Conservation (phyloP, 2,797 vertebrate species). For the Phalanger gymnotis region DNA sequence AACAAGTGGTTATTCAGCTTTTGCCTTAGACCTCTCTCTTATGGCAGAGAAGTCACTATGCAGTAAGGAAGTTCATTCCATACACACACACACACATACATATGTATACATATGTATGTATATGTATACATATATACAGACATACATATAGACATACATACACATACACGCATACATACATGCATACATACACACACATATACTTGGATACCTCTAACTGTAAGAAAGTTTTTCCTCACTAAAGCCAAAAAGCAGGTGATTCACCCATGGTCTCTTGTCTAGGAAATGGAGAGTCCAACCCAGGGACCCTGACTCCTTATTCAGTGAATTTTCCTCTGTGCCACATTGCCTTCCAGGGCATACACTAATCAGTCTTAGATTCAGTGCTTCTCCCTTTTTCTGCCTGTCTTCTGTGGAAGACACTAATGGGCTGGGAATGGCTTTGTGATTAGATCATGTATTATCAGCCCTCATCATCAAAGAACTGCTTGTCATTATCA, state of each 20-base stretch:
- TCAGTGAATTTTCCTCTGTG: neutral
- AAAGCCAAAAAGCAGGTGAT: neutral
- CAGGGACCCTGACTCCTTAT: neutral
- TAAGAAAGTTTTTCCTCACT: neutral
- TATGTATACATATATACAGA: no score
- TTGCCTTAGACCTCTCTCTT: neutral
- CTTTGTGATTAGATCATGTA: neutral
- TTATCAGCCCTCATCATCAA: neutral
- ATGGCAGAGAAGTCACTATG: neutral
- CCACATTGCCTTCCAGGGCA: neutral
- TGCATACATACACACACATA: no score
- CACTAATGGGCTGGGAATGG: neutral
- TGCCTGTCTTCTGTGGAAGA: neutral
- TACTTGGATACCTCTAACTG: no score
- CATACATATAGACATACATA: no score
- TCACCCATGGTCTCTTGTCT: neutral
- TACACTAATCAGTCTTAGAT: neutral
- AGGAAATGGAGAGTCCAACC: neutral
- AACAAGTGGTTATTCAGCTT: neutral
- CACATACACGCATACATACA: no score
- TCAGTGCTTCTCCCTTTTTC: neutral
- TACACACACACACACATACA: no score
- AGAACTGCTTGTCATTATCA: neutral
- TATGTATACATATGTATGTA: no score
- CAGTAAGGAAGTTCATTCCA: neutral